phyloP scores from a whole-genome alignment of 35 echinoderm and acorn worm genomes.

The Patiria miniata region DNA sequence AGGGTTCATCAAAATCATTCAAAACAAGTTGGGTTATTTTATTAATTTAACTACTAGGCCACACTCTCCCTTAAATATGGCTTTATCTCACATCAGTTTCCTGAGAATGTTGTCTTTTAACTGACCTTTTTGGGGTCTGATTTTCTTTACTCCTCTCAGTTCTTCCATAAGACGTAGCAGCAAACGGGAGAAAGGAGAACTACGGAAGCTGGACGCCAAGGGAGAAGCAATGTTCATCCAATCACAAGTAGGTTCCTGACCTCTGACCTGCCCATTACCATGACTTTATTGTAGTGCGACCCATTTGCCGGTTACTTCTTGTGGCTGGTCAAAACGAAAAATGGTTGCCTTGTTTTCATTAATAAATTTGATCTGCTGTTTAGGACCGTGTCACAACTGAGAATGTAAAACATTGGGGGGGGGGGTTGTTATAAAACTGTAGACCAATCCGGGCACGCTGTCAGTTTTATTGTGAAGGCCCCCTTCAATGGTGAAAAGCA shows the following conservation, averaged over 20 bases:
- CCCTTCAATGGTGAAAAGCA: too few relatives aligned
- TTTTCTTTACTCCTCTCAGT: conserved; percentile 39
- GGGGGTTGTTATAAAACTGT: too few relatives aligned
- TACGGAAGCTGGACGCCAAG: conserved; percentile 81
- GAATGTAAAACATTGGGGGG: too few relatives aligned
- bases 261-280: not conserved
- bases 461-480: too few relatives aligned
- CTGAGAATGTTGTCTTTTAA: not conserved
- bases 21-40: too few relatives aligned
- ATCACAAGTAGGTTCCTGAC: conserved; percentile 38
- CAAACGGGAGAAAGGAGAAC: conserved; percentile 88
- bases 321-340: not conserved
- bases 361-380: not conserved
- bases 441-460: too few relatives aligned
- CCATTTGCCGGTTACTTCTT: not conserved
- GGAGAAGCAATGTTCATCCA: conserved; percentile 89
- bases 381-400: too few relatives aligned
- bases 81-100: too few relatives aligned
- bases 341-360: not conserved
- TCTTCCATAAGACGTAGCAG: conserved; percentile 97
- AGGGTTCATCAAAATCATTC: too few relatives aligned
- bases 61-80: too few relatives aligned
- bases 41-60: too few relatives aligned
- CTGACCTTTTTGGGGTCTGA: not conserved
- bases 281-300: not conserved